A percentile compares a stretch with the other conserved stretches of the same genome.
These are phyloP conservation scores for Neodontobutis hainanensis DNA, from an alignment of 2,113 vertebrate genomes.

Conservation along the genomic window DNA sequence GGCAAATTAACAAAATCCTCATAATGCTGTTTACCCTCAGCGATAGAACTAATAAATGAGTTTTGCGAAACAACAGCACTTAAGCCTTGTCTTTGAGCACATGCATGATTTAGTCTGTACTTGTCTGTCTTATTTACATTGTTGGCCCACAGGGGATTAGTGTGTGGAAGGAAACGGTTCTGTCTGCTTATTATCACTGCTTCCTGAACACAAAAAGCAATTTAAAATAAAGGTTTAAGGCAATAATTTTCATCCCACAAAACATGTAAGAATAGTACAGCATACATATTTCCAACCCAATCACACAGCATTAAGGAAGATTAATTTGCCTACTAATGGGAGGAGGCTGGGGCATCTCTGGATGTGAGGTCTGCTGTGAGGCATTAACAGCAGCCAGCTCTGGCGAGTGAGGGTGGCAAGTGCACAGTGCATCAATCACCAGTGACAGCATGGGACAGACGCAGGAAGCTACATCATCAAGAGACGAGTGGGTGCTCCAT, in stretches of 20 bases:
- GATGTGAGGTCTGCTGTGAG: slow-evolving; percentile 43
- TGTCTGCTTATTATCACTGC: slow-evolving; percentile 8
- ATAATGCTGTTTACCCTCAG: slow-evolving; percentile 17
- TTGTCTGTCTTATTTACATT: slow-evolving; percentile 11
- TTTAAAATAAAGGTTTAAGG: slow-evolving; percentile 12
- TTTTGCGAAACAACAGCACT: slow-evolving; percentile 10
- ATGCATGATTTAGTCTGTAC: slow-evolving; percentile 15
- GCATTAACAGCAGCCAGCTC: slow-evolving; percentile 34
- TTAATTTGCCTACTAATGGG: slow-evolving; percentile 68
- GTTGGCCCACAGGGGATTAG: slow-evolving; percentile 17
- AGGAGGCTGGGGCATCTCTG: slow-evolving; percentile 44
- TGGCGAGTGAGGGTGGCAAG: slow-evolving; percentile 44
- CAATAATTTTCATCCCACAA: neutral
- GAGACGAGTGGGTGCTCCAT: slow-evolving; percentile 40
- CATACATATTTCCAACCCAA: slow-evolving; percentile 44
- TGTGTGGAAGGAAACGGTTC: neutral
- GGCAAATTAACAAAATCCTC: slow-evolving; percentile 19
- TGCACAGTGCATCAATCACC: slow-evolving; percentile 73
- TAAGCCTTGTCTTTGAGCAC: neutral
- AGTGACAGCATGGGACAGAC: slow-evolving; percentile 65
- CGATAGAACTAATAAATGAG: neutral
- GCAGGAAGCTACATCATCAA: slow-evolving; percentile 51
- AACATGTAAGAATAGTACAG: neutral
- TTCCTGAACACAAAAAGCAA: slow-evolving; percentile 11
- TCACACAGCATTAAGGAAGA: slow-evolving; percentile 54